Conservation (phyloP, 2,888 invertebrate species). For the Biston betularia region DNA sequence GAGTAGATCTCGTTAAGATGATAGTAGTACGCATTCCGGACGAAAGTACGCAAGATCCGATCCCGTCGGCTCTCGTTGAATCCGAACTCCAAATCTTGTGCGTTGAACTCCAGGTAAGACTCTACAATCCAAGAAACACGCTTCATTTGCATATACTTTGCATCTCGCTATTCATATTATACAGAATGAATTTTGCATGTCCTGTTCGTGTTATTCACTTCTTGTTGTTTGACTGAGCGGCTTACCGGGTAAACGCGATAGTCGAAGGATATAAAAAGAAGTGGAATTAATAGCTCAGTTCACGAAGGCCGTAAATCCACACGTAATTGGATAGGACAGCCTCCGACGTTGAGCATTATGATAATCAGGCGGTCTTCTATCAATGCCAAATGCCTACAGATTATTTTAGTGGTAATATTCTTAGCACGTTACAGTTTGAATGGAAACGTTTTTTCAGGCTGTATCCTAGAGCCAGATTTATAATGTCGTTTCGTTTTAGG, state of each 20-base stretch:
- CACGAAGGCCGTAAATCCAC: slow-evolving; percentile 52
- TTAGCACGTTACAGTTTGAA: slow-evolving; percentile 35
- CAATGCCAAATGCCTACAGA: slow-evolving; percentile 43
- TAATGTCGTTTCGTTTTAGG: slow-evolving; percentile 30
- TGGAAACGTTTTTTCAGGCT: slow-evolving; percentile 35
- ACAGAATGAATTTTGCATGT: slow-evolving; percentile 51
- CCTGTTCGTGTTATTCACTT: slow-evolving; percentile 48
- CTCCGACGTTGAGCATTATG: slow-evolving; percentile 43
- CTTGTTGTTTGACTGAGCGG: slow-evolving; percentile 41
- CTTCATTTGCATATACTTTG: slow-evolving; percentile 72
- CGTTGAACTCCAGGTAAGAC: slow-evolving; percentile 93
- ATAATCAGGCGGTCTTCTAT: slow-evolving; percentile 46
- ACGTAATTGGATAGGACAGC: slow-evolving; percentile 52
- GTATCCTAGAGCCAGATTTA: slow-evolving; percentile 35
- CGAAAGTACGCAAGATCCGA: slow-evolving; percentile 95
- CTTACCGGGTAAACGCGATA: slow-evolving; percentile 40
- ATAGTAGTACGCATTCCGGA: slow-evolving; percentile 97
- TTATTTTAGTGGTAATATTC: slow-evolving; percentile 34
- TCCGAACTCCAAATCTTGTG: slow-evolving; percentile 95
- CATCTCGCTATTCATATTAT: slow-evolving; percentile 50
- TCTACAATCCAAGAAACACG: slow-evolving; percentile 79
- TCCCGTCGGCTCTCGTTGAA: slow-evolving; percentile 95
- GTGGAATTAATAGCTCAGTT: slow-evolving; percentile 52
- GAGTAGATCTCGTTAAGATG: slow-evolving; percentile 98
- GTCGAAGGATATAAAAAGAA: slow-evolving; percentile 45